These are phyloP conservation scores for Panagrolaimus sp. DNA, from an alignment of 1,140 invertebrate species.

Conservation along the genomic window DNA sequence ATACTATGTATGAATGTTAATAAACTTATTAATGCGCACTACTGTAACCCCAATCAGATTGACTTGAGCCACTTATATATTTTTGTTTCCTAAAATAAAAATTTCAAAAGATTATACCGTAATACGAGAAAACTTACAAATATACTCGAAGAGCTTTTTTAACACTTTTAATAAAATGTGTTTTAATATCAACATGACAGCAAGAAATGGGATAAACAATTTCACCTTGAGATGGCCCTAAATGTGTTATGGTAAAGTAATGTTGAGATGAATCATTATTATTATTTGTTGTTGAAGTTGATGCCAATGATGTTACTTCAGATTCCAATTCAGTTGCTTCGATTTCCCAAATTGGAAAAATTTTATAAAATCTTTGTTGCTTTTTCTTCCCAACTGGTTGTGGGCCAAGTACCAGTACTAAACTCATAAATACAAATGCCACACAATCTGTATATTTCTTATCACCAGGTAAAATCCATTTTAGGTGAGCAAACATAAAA, in stretches of 20 bases:
- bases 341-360: slow-evolving; percentile 27
- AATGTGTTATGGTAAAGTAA: slow-evolving; percentile 20
- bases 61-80: slow-evolving; percentile 35
- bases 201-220: slow-evolving; percentile 38
- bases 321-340: slow-evolving; percentile 26
- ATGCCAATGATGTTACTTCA: not conserved
- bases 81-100: slow-evolving; percentile 20
- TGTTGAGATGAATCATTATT: not conserved
- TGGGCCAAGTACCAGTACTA: slow-evolving; percentile 26
- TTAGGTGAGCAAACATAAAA: slow-evolving; percentile 37
- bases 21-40: slow-evolving; percentile 18
- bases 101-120: not conserved
- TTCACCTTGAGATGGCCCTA: slow-evolving; percentile 4
- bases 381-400: slow-evolving; percentile 22
- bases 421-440: slow-evolving; percentile 35
- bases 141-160: slow-evolving; percentile 28
- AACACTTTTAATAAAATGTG: slow-evolving; percentile 34
- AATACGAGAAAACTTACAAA: slow-evolving; percentile 17
- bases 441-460: slow-evolving; percentile 30
- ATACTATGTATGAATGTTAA: no score
- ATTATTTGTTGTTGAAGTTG: slow-evolving; percentile 16
- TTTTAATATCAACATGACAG: slow-evolving; percentile 38
- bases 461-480: slow-evolving; percentile 29
- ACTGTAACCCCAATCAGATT: slow-evolving; percentile 44
- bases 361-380: slow-evolving; percentile 2